Base-by-base conservation (phyloP, 2,888 invertebrate genomes). In the Aporophyla lueneburgensis region DNA sequence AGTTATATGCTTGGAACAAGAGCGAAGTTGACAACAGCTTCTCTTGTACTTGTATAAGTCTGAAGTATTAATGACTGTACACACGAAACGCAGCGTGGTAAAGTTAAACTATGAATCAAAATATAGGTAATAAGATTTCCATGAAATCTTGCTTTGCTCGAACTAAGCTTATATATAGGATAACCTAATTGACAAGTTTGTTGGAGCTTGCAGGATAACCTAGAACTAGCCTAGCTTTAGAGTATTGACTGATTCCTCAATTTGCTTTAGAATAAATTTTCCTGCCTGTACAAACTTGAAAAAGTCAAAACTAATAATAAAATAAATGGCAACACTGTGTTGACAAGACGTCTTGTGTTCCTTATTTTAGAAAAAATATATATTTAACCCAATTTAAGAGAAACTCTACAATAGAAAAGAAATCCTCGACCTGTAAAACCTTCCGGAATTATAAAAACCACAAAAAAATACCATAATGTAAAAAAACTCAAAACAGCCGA, bases 11-110 rank as follows among this genome's bases (percentile, higher is more conserved):
- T 53, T 33, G 10, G 43, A 53, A 43, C 53, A 5, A 12, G 46
- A 75, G 24, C 21, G 16, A 76, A 76, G 53, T 49, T 74, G 27
- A 24, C 7, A 16, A 61, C 46, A 49, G 49, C 14, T 58, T n/a
- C 49, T 19, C 10, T n/a, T 33, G n/a, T 66, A 66, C 43, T 46
- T 59, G 58, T 16, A 12, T n/a, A 59, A 59, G 14, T 51, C 21
- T 59, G 14, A 59, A 59, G 27, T 61, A 61, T 19, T 61, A 67
- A 67, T 77, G 67, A 67, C 10, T 43, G 5, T 10, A 53, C 43
- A 46, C 16, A 46, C 12, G 16, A 75, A 33, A 54, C n/a, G 16
- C 16, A 54, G 46, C 14, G 5, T 53, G n/a, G 14, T 9, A 21
- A 12, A 27, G 12, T 12, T 14, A 59, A 43, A 59, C 14, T 19